Percentiles rank a stretch among this genome's conserved stretches.
These are phyloP conservation scores for Macrotus californicus DNA, from an alignment of 2,113 vertebrate genomes.

Conservation along the genomic window DNA sequence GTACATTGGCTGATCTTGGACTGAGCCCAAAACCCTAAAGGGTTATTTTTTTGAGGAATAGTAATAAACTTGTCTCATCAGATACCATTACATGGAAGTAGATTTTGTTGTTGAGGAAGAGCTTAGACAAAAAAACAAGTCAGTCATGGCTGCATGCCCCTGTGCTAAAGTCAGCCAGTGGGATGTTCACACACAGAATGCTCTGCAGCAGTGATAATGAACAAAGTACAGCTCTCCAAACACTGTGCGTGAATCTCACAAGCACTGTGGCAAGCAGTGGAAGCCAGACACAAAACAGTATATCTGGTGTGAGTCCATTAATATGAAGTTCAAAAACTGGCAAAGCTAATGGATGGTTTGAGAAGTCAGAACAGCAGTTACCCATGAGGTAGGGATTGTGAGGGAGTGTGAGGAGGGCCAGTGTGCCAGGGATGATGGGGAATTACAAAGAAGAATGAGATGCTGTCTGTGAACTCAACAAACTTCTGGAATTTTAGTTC, in stretches of 20 bases:
- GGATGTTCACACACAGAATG: rapidly evolving
- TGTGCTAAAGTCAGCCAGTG: background rate
- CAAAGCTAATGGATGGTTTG: no score
- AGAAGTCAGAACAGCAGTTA: background rate
- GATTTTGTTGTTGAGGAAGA: background rate
- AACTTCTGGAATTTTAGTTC: background rate
- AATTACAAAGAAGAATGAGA: background rate
- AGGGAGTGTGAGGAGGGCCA: background rate
- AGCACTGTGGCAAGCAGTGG: rapidly evolving
- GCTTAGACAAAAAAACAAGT: background rate
- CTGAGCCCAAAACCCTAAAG: background rate
- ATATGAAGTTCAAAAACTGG: background rate
- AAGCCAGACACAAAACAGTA: background rate
- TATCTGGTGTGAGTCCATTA: background rate
- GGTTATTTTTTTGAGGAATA: background rate
- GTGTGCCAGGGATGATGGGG: background rate
- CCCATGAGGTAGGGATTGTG: background rate
- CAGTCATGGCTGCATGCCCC: background rate
- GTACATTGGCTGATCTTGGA: background rate
- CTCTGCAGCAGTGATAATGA: rapidly evolving
- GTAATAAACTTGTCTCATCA: background rate
- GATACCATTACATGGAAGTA: background rate
- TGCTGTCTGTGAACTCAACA: background rate
- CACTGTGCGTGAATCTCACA: background rate
- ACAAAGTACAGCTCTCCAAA: background rate